phyloP scores from a whole-genome alignment of 2,113 vertebrate species.

The Neofelis nebulosa region DNA sequence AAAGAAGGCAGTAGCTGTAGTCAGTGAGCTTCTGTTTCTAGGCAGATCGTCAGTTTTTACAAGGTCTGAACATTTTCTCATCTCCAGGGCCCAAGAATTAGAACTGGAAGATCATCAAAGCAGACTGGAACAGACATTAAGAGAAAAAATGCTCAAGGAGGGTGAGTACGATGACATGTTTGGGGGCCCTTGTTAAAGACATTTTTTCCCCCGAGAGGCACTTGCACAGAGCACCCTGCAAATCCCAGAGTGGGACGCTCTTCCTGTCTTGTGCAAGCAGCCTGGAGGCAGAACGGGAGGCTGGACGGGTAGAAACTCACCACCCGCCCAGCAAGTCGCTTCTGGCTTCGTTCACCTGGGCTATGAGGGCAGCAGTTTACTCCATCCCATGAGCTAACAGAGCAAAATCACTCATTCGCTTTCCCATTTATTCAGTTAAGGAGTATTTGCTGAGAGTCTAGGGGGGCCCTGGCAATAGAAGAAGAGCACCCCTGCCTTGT shows the following conservation, averaged over 20 bases:
- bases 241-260: fast-evolving
- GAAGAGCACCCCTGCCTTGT: background rate
- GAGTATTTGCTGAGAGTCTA: background rate
- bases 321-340: background rate
- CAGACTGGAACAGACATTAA: constrained; percentile 90
- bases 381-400: background rate
- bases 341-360: background rate
- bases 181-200: background rate
- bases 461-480: background rate
- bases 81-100: constrained; percentile 92
- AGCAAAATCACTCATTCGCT: background rate
- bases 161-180: constrained; percentile 82
- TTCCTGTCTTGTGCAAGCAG: background rate
- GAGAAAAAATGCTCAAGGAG: constrained; percentile 88
- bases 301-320: background rate
- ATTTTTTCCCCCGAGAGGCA: background rate
- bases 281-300: background rate
- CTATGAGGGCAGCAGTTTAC: background rate
- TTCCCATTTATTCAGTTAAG: background rate
- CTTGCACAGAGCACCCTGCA: background rate
- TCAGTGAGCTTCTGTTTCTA: background rate
- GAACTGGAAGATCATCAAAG: constrained; percentile 95
- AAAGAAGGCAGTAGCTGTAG: background rate
- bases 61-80: constrained; percentile 47
- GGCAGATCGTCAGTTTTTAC: background rate